phyloP scores from a whole-genome alignment of 2,797 vertebrate species.

The Oryzias sinensis region DNA sequence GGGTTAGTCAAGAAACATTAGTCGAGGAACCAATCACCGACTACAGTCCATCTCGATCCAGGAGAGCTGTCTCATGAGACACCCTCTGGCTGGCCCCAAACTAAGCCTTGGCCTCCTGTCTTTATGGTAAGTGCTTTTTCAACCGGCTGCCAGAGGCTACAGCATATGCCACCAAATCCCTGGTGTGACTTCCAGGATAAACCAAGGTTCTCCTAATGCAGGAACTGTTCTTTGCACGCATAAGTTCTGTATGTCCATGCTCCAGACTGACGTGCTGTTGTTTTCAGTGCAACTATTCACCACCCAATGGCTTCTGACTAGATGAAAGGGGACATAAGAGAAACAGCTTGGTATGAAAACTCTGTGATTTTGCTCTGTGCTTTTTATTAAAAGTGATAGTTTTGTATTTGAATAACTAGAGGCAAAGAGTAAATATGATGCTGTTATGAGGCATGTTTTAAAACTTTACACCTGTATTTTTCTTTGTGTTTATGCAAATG shows the following conservation, averaged over 20 bases:
- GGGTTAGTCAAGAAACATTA: constrained; percentile 29
- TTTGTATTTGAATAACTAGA: too few species aligned
- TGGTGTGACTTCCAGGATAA: constrained; percentile 71
- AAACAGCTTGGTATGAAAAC: constrained; percentile 26
- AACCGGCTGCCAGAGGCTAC: constrained; percentile 79
- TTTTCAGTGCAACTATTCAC: constrained; percentile 41
- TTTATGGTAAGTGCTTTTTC: constrained; percentile 83
- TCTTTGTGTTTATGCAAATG: too few species aligned
- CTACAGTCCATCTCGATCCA: constrained; percentile 67
- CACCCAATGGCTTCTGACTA: constrained; percentile 50
- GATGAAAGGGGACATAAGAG: constrained; percentile 21
- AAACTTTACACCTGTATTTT: too few species aligned
- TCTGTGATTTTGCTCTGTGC: background rate
- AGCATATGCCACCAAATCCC: constrained; percentile 82
- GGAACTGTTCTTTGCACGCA: constrained; percentile 45
- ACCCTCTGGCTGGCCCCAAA: constrained; percentile 70
- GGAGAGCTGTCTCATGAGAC: constrained; percentile 78
- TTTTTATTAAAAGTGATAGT: background rate
- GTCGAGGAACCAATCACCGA: constrained; percentile 51
- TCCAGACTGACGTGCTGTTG: constrained; percentile 72
- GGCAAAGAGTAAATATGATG: too few species aligned
- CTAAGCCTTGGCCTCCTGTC: constrained; percentile 73
- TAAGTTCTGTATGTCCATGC: constrained; percentile 40
- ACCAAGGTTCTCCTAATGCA: constrained; percentile 79
- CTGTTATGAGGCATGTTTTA: too few species aligned